Percentiles rank a stretch among this genome's conserved stretches.
Evolutionary conservation across 2,797 vertebrate species (phyloP).

Genomic region (Poecilia velifera): DNA sequence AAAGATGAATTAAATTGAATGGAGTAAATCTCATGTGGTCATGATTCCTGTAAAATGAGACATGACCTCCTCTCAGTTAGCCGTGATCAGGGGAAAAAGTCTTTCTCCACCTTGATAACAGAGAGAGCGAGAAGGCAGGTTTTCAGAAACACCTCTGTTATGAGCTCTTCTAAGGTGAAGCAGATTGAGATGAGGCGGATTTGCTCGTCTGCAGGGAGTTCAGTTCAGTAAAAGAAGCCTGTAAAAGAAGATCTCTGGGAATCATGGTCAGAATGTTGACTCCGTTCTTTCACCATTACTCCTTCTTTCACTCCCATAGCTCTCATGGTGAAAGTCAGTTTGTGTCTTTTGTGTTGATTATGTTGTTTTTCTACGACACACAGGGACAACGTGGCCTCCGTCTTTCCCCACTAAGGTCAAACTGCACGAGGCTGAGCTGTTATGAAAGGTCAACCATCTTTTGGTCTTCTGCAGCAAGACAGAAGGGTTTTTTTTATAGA

Average conservation of each 20-base stretch:
- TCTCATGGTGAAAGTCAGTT: neutral
- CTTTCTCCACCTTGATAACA: neutral
- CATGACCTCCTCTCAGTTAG: neutral
- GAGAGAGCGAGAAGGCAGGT: neutral
- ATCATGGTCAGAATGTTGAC: neutral
- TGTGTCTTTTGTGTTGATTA: neutral
- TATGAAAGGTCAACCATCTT: slow-evolving; percentile 57
- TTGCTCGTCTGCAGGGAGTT: neutral
- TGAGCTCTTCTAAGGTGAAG: neutral
- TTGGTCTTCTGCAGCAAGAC: neutral
- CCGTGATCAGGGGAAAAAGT: neutral
- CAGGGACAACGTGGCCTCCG: slow-evolving; percentile 54
- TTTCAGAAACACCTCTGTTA: slow-evolving; percentile 1
- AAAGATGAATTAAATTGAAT: neutral
- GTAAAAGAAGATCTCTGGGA: neutral
- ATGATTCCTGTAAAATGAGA: neutral
- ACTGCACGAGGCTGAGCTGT: slow-evolving; percentile 39
- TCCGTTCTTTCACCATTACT: neutral
- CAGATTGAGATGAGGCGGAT: neutral
- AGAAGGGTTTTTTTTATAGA: neutral
- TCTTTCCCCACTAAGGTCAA: slow-evolving; percentile 51
- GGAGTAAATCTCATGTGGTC: neutral
- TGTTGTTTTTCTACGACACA: slow-evolving; percentile 6
- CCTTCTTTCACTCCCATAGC: neutral
- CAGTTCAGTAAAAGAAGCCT: neutral